phyloP scores from a whole-genome alignment of 2,888 invertebrate genomes.

The Cephalotes varians region DNA sequence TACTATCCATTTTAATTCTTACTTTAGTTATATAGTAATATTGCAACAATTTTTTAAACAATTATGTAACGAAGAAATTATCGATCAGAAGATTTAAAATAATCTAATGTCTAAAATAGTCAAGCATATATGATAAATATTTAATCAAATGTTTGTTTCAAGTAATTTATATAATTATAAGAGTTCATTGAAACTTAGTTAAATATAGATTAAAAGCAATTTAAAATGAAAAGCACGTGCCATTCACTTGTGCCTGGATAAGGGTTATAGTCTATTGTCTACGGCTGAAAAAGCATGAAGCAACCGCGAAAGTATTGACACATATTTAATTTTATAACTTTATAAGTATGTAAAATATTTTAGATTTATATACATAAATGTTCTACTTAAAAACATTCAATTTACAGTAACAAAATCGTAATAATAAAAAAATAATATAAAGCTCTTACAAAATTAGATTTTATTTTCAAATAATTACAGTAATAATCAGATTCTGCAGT shows the following conservation, averaged over 20 bases:
- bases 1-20: background rate
- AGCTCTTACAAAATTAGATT: background rate
- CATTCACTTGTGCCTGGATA: slow-evolving; percentile 77
- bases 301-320: slow-evolving; percentile 70
- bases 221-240: slow-evolving; percentile 79
- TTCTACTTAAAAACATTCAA: background rate
- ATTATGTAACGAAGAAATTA: background rate
- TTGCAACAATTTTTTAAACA: background rate
- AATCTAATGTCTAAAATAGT: background rate
- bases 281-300: slow-evolving; percentile 53
- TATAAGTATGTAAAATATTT: background rate
- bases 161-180: slow-evolving; percentile 41
- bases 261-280: slow-evolving; percentile 72
- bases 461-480: background rate
- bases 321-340: slow-evolving; percentile 8
- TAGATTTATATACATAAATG: background rate
- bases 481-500: background rate
- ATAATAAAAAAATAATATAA: background rate
- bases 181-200: slow-evolving; percentile 59
- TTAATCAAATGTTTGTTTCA: background rate
- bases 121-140: background rate
- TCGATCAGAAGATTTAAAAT: background rate
- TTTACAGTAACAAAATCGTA: background rate
- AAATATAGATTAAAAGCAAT: slow-evolving; percentile 68
- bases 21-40: background rate